A percentile compares a stretch with the other conserved stretches of the same genome.
Conservation (phyloP, 2,113 vertebrate species). For the Diphyllodes magnificus region DNA sequence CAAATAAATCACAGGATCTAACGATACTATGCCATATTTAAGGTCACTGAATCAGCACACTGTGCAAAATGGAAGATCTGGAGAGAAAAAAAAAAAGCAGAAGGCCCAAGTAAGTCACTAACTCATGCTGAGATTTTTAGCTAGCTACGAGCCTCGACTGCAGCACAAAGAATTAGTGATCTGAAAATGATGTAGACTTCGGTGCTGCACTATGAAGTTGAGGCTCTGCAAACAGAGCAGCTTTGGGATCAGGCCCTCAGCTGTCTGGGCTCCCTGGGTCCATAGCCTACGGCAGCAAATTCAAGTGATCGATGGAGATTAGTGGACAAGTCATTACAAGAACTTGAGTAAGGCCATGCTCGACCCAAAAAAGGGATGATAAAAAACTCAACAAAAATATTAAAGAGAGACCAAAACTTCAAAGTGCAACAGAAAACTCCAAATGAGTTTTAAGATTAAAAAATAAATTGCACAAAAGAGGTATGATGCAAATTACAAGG, state of each 20-base stretch:
- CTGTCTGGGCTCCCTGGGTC: not conserved
- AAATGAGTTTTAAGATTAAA: not conserved
- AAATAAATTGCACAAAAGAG: not conserved
- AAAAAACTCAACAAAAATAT: not conserved
- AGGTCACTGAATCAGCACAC: not conserved
- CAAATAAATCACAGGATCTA: not conserved
- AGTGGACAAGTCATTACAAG: not conserved
- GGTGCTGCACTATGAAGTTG: not conserved
- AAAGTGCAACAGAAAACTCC: not conserved
- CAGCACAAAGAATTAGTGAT: not conserved
- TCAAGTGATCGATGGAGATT: accelerated
- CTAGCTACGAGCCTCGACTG: not conserved
- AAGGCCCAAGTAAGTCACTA: not conserved
- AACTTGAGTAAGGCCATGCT: not conserved
- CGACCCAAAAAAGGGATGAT: not conserved
- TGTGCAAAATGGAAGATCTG: not conserved
- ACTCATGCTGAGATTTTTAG: not conserved
- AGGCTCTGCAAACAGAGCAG: not conserved
- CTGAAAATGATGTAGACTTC: not conserved
- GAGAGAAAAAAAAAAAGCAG: not conserved
- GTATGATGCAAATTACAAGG: not conserved
- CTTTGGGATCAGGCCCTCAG: not conserved
- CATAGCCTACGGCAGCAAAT: accelerated
- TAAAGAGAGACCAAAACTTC: not conserved
- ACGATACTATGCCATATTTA: not conserved